Evolutionary conservation across 2,113 vertebrate species (phyloP), one percentile per base, ranked within the genome.

Genomic region (Bolborhynchus lineola): DNA sequence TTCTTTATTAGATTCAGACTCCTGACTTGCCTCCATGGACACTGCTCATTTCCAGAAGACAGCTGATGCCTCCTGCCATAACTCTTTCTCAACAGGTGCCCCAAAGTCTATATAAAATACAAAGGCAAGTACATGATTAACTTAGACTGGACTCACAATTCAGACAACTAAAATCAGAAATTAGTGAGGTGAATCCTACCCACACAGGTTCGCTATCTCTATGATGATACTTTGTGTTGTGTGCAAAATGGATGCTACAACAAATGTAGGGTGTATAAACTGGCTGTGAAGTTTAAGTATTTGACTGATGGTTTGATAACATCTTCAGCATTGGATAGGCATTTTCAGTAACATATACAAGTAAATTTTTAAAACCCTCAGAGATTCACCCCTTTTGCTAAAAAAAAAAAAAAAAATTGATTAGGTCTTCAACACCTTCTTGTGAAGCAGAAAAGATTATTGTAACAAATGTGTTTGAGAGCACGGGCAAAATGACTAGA

Each of bases 221-320:
- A 13, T 0, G 0, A 7, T 67, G 33, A 47, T 5, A 23, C 3
- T 44, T 67, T 16, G 2, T 35, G 23, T 23, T 42, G 13, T 1
- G 5, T 39, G 14, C 20, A 68, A 76, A 86, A 65, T 28, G 9
- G 28, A 53, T 31, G 6, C 9, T 37, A 39, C 12, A 88, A 31
- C 6, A 63, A 49, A 35, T 20, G 13, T 21, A 59, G 20, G 33
- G 5, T 65, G 21, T 52, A 13, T 49, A 49, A 89, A 70, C 2
- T 33, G 11, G 3, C 6, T 0, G 3, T 44, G 10, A 83, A 69
- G 14, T 31, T 72, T 74, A 84, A 69, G 70, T 55, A 74, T 76
- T 77, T 93, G 13, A 24, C 17, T 52, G 26, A 77, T 21, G 24
- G 65, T 81, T 83, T 12, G 44, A 47, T 65, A 77, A 55, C 24